A percentile compares a stretch with the other conserved stretches of the same genome.
These are phyloP conservation scores for Heliconius erato DNA, from an alignment of 2,888 invertebrate species.

Conservation along the genomic window DNA sequence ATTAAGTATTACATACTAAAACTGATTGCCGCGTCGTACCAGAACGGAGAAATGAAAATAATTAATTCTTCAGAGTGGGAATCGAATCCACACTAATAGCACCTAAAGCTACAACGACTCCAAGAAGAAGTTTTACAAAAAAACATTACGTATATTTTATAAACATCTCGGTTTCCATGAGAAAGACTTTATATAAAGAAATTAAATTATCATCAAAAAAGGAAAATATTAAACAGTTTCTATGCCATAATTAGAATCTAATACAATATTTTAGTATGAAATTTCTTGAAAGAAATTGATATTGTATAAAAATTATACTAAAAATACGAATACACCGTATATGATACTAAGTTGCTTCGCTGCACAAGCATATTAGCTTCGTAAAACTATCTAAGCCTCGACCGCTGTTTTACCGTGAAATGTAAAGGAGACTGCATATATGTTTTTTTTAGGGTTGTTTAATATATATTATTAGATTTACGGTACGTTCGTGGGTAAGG, in stretches of 20 bases:
- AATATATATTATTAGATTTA: too few relatives aligned
- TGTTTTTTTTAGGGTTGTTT: neutral
- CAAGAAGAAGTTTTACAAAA: too few relatives aligned
- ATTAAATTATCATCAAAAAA: neutral
- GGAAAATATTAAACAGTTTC: neutral
- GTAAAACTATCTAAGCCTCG: slow-evolving; percentile 29
- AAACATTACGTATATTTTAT: too few relatives aligned
- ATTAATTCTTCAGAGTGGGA: too few relatives aligned
- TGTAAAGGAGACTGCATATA: slow-evolving; percentile 13
- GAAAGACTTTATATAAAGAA: too few relatives aligned
- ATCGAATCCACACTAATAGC: too few relatives aligned
- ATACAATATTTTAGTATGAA: neutral
- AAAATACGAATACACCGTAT: slow-evolving; percentile 1
- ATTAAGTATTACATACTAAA: too few relatives aligned
- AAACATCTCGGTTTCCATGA: too few relatives aligned
- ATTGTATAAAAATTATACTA: neutral
- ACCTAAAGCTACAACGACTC: too few relatives aligned
- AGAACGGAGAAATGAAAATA: too few relatives aligned
- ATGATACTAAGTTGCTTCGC: slow-evolving; percentile 25
- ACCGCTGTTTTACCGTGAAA: slow-evolving; percentile 23
- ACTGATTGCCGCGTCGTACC: too few relatives aligned
- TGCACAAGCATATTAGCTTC: slow-evolving; percentile 35
- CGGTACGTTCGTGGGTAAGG: neutral
- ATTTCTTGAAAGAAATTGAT: slow-evolving; percentile 8
- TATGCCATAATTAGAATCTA: neutral